Conservation (phyloP, 2,888 invertebrate genomes). For the Holacanthella duospinosa region DNA sequence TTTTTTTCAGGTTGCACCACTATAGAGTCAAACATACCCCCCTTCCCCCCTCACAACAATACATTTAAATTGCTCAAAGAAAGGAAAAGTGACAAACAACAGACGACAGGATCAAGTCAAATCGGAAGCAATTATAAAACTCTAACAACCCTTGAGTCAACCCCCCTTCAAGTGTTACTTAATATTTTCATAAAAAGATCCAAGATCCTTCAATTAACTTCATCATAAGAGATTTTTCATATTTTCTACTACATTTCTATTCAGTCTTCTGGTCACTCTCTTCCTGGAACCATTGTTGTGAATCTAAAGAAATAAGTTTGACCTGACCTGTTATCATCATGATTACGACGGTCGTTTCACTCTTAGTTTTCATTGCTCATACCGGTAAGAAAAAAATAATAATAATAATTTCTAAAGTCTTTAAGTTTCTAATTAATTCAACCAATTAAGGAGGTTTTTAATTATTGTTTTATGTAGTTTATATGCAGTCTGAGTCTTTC, state of each 20-base stretch:
- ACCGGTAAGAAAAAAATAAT: not conserved
- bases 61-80: slow-evolving; percentile 1
- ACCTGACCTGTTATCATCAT: not conserved
- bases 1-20: slow-evolving; percentile 3
- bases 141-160: not conserved
- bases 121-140: not conserved
- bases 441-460: too few relatives aligned
- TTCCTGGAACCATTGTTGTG: not conserved
- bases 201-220: not conserved
- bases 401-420: not conserved
- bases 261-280: not conserved
- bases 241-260: too few relatives aligned
- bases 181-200: too few relatives aligned
- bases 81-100: not conserved
- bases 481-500: too few relatives aligned
- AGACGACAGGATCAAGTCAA: slow-evolving; percentile 3
- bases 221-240: not conserved
- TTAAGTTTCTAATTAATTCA: not conserved
- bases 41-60: not conserved
- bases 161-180: not conserved
- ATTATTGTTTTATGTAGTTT: not conserved
- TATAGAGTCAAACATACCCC: not conserved
- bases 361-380: not conserved
- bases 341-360: not conserved
- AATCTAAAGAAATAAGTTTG: not conserved